These are phyloP conservation scores for Spinus olivaceus DNA, from an alignment of 2,797 vertebrate species.

Conservation along the genomic window DNA sequence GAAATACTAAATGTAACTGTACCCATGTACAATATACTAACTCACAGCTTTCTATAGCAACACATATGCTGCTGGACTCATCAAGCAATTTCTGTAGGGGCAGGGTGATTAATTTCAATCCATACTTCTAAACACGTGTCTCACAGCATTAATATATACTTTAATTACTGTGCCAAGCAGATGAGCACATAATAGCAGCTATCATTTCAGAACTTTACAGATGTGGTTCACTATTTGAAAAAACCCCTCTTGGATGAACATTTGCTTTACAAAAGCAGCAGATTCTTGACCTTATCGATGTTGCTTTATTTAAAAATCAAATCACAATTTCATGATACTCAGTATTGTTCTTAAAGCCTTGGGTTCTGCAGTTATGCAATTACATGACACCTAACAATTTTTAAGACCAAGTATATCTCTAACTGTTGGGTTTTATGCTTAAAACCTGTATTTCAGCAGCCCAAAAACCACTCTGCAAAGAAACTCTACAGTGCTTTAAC, in stretches of 20 bases:
- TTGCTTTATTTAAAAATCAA: conserved; percentile 18
- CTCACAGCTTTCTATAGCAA: not conserved
- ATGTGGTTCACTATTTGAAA: not conserved
- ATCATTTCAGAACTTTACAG: not conserved
- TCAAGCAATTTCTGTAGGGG: not conserved
- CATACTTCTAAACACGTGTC: not conserved
- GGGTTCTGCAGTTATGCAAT: not conserved
- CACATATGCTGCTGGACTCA: not conserved
- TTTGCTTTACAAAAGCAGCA: conserved; percentile 2
- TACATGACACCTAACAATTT: not conserved
- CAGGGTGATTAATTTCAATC: not conserved
- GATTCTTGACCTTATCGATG: not conserved
- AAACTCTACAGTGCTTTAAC: not conserved
- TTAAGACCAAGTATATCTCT: not conserved
- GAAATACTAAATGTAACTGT: not conserved
- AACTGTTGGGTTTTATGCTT: not conserved
- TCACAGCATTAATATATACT: not conserved
- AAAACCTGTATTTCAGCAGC: not conserved
- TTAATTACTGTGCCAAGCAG: conserved; percentile 3
- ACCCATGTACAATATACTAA: not conserved
- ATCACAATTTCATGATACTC: not conserved
- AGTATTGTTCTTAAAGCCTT: not conserved
- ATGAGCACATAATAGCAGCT: conserved; percentile 6
- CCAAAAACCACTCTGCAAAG: not conserved
- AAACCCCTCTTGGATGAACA: not conserved